phyloP scores from a whole-genome alignment of 2,888 invertebrate species.

The Tortrix viridana region DNA sequence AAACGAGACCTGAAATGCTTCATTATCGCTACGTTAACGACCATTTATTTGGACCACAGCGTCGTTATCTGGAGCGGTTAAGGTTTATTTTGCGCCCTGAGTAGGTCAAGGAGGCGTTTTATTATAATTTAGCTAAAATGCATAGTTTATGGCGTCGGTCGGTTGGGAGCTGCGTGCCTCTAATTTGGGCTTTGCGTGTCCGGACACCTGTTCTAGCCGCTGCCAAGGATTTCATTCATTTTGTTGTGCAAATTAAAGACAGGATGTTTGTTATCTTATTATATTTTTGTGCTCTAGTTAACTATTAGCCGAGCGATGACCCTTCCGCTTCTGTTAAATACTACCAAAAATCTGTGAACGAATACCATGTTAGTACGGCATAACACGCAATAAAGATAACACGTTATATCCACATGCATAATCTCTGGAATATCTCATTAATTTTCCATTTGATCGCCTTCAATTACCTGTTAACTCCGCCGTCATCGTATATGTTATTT shows the following conservation, averaged over 20 bases:
- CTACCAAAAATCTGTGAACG: too few species aligned
- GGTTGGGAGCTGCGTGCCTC: conserved; percentile 27
- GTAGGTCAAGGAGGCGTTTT: conserved; percentile 20
- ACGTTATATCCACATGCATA: neutral
- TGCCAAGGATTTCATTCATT: conserved; percentile 41
- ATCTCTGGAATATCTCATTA: neutral
- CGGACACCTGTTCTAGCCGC: conserved; percentile 45
- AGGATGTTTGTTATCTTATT: conserved; percentile 7
- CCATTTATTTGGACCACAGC: conserved; percentile 4
- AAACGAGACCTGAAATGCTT: conserved; percentile 4
- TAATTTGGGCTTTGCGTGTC: conserved; percentile 48
- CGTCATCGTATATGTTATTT: neutral
- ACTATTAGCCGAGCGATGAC: neutral
- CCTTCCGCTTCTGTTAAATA: neutral
- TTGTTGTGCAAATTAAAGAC: conserved; percentile 3
- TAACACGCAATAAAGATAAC: too few species aligned
- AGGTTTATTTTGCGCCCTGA: conserved; percentile 10
- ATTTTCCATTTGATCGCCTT: neutral
- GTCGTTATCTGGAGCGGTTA: conserved; percentile 8
- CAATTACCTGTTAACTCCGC: neutral
- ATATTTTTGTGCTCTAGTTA: conserved; percentile 2
- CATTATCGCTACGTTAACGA: conserved; percentile 9
- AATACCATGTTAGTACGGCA: too few species aligned
- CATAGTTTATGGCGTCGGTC: neutral
- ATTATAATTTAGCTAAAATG: conserved; percentile 11